phyloP scores from a whole-genome alignment of 2,797 vertebrate species.

The Pogonophryne albipinna region DNA sequence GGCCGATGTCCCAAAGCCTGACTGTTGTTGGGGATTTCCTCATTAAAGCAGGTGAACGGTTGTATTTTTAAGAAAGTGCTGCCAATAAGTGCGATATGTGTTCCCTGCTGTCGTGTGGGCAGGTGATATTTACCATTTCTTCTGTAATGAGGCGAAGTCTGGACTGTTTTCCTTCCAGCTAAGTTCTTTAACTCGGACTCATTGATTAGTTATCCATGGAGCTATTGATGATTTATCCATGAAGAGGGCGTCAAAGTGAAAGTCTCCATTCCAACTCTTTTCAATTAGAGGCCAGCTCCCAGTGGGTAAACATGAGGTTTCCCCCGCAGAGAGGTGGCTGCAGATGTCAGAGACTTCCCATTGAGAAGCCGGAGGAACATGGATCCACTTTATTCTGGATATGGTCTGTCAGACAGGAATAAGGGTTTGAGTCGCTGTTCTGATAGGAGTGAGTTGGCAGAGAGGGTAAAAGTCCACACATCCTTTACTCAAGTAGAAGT shows the following conservation, averaged over 20 bases:
- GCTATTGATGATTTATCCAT: slow-evolving; percentile 73
- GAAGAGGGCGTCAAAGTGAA: slow-evolving; percentile 51
- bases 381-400: slow-evolving; percentile 59
- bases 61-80: slow-evolving; percentile 19
- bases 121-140: slow-evolving; percentile 50
- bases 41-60: not conserved
- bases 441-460: slow-evolving; percentile 26
- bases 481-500: too few relatives aligned
- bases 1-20: too few relatives aligned
- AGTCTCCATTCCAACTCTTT: slow-evolving; percentile 54
- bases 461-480: too few relatives aligned
- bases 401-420: slow-evolving; percentile 31
- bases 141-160: slow-evolving; percentile 54
- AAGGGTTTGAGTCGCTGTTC: slow-evolving; percentile 46
- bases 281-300: slow-evolving; percentile 53
- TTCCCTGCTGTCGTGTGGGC: slow-evolving; percentile 4
- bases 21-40: too few relatives aligned
- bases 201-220: slow-evolving; percentile 71
- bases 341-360: slow-evolving; percentile 68
- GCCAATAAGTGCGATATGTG: slow-evolving; percentile 3
- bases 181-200: slow-evolving; percentile 49
- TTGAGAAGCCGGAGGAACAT: slow-evolving; percentile 49
- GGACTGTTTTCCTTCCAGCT: slow-evolving; percentile 36
- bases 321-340: slow-evolving; percentile 54
- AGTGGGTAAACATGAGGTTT: slow-evolving; percentile 57